Percentiles rank a stretch among this genome's conserved stretches.
These are phyloP conservation scores for Tenrec ecaudatus DNA, from an alignment of 2,113 vertebrate genomes.

Conservation along the genomic window DNA sequence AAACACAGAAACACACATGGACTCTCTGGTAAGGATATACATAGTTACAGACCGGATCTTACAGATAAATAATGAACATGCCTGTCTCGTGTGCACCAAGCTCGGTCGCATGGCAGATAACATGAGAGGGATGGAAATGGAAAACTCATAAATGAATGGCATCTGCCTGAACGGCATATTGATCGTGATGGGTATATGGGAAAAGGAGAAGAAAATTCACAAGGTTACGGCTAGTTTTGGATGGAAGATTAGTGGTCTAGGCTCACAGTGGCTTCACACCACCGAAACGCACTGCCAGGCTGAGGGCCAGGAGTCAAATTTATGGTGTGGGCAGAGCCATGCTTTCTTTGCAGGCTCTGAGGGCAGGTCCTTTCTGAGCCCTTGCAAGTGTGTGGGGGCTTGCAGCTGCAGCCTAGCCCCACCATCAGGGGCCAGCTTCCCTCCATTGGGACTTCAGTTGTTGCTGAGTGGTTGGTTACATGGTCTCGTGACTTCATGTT, in stretches of 20 bases:
- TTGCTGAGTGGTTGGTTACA: not conserved
- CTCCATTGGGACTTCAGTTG: not conserved
- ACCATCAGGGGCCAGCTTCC: not conserved
- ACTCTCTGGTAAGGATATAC: not conserved
- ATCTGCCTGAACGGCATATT: too few species aligned
- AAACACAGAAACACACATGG: not conserved
- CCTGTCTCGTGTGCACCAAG: too few species aligned
- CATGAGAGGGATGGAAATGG: too few species aligned
- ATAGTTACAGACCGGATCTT: too few species aligned
- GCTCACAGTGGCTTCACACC: not conserved
- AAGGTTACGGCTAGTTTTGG: not conserved
- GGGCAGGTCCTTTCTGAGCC: not conserved
- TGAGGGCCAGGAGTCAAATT: not conserved
- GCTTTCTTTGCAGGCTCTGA: not conserved
- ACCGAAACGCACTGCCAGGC: not conserved
- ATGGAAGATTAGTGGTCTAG: too few species aligned
- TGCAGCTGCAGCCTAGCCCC: not conserved
- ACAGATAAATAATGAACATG: too few species aligned
- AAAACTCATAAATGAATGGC: too few species aligned
- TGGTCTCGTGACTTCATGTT: not conserved
- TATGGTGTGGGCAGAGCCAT: not conserved
- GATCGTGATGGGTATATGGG: too few species aligned
- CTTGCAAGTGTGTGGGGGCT: not conserved
- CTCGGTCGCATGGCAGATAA: too few species aligned
- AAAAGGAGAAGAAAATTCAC: too few species aligned